Percentiles rank a stretch among this genome's conserved stretches.
Conservation (phyloP, 2,888 invertebrate species). For the Polydrusus cervinus region DNA sequence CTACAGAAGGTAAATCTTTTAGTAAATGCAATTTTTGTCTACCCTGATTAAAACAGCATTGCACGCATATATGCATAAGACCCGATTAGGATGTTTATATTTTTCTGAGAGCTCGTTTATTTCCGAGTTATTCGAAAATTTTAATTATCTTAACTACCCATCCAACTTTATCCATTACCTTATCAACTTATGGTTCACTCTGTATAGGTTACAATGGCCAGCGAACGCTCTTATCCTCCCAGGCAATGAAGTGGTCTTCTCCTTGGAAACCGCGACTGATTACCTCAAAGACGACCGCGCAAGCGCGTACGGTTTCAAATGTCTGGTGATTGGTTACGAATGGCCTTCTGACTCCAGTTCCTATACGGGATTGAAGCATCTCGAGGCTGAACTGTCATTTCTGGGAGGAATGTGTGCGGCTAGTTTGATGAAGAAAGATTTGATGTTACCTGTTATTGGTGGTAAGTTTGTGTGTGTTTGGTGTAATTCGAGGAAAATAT, state of each 20-base stretch:
- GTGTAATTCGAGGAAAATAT: too few relatives aligned
- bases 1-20: too few relatives aligned
- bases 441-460: slow-evolving; percentile 78
- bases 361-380: slow-evolving; percentile 77
- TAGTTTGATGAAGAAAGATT: slow-evolving; percentile 88
- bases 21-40: too few relatives aligned
- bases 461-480: slow-evolving; percentile 68
- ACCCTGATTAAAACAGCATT: too few relatives aligned
- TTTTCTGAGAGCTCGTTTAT: too few relatives aligned
- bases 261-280: slow-evolving; percentile 95
- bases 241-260: slow-evolving; percentile 95
- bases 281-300: slow-evolving; percentile 93
- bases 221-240: slow-evolving; percentile 89
- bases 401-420: slow-evolving; percentile 94
- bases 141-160: too few relatives aligned
- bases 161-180: too few relatives aligned
- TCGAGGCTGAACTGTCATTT: slow-evolving; percentile 93
- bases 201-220: slow-evolving; percentile 88
- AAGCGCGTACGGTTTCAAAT: slow-evolving; percentile 86
- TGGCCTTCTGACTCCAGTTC: slow-evolving; percentile 76
- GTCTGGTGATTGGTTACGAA: slow-evolving; percentile 87
- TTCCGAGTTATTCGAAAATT: too few relatives aligned
- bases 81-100: too few relatives aligned
- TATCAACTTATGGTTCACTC: too few relatives aligned
- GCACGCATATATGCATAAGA: too few relatives aligned